These are phyloP conservation scores for Tenodera sinensis DNA, from an alignment of 2,888 invertebrate genomes.

Conservation along the genomic window DNA sequence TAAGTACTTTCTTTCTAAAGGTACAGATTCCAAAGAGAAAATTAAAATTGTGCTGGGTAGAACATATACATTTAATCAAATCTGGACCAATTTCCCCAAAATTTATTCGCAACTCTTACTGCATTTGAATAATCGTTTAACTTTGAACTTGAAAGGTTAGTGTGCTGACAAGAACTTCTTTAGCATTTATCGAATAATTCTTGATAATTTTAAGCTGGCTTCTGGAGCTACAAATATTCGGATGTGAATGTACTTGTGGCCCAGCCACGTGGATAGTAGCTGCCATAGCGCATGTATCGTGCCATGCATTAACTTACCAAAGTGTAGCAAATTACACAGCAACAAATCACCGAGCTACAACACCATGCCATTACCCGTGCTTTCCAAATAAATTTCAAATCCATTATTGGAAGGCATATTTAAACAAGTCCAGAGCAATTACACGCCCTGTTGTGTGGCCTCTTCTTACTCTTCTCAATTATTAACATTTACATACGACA, in stretches of 20 bases:
- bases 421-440: neutral
- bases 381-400: constrained; percentile 12
- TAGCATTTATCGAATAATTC: too few relatives aligned
- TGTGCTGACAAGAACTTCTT: too few relatives aligned
- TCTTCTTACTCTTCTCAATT: constrained; percentile 1
- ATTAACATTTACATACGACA: neutral
- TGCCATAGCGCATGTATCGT: neutral
- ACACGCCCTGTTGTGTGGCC: constrained; percentile 6
- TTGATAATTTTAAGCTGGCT: neutral
- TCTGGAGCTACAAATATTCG: neutral
- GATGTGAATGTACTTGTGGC: neutral
- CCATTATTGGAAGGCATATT: constrained; percentile 9
- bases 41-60: too few relatives aligned
- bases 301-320: constrained; percentile 4
- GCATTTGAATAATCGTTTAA: too few relatives aligned
- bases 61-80: too few relatives aligned
- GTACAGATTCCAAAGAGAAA: too few relatives aligned
- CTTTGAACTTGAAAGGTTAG: too few relatives aligned
- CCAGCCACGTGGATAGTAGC: neutral
- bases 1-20: too few relatives aligned
- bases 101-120: too few relatives aligned
- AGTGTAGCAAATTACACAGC: constrained; percentile 17
- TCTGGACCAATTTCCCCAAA: too few relatives aligned
- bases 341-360: constrained; percentile 1
- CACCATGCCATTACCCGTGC: neutral